Base-by-base conservation (phyloP, 2,888 invertebrate genomes). In the Biston betularia region DNA sequence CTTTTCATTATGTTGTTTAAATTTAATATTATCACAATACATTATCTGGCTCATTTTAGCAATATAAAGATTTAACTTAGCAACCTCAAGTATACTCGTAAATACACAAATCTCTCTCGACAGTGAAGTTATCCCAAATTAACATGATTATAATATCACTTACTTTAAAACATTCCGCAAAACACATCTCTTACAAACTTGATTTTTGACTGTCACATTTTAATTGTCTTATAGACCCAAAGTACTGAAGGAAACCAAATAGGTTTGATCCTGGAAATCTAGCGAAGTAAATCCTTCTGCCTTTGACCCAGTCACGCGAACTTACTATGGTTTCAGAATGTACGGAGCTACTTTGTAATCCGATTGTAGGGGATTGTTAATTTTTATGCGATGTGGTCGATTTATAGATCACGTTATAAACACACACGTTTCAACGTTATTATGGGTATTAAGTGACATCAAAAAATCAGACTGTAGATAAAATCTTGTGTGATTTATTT, bases 291-390 rank as follows among this genome's bases (percentile, higher is more conserved):
- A 81, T 76, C 77, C 73, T n/a, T 73, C 75, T 79, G 80, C 77
- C 82, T 84, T 83, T 86, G 85, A 85, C 86, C 87, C 78, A 86
- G 78, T 83, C 78, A 65, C 77, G 71, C 69, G 60, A 74, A 53
- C 50, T 59, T 76, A 55, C 72, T 82, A 80, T 56, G 88, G 85
- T 76, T 84, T 89, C 87, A 6, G 57, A 65, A 76, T 76, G 73
- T 79, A 77, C 78, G 73, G 76, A 80, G 75, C 24, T 79, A 74
- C 78, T 71, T 67, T 73, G 77, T 87, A 88, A 89, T 87, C 86
- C 83, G 85, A 88, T 89, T 89, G 76, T 46, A 68, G 48, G 64
- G 72, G 75, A 75, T 75, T 64, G 64, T 74, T 59, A 68, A 71
- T 59, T 74, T 74, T 71, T 68, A 73, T 72, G 69, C 68, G 68